Evolutionary conservation across 1,140 invertebrate genomes (phyloP).

Genomic region (Oreohelix idahoensis): DNA sequence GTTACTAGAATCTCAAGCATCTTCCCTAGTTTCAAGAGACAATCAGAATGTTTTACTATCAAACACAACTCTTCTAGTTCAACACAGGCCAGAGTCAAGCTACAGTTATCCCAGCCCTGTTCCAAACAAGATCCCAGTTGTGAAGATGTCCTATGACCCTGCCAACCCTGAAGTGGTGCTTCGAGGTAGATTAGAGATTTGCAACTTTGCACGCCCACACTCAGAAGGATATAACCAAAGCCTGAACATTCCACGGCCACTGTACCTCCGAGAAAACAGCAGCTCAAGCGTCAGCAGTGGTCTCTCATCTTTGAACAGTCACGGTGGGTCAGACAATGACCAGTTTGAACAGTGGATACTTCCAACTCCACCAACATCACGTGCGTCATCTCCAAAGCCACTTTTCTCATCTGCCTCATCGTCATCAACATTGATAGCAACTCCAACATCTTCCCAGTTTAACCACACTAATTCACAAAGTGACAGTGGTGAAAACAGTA

Average conservation of each 20-base stretch:
- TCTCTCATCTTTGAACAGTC: conserved; percentile 50
- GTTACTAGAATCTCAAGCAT: not conserved
- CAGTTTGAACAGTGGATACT: conserved; percentile 46
- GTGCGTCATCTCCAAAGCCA: conserved; percentile 46
- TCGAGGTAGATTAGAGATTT: conserved; percentile 35
- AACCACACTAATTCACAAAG: not conserved
- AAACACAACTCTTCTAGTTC: not conserved
- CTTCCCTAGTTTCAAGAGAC: conserved; percentile 2
- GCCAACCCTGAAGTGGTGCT: conserved; percentile 47
- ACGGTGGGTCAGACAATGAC: conserved; percentile 43
- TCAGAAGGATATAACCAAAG: conserved; percentile 51
- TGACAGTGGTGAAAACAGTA: conserved; percentile 19
- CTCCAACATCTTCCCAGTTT: not conserved
- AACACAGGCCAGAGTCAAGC: not conserved
- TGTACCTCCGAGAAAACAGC: conserved; percentile 57
- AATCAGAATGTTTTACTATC: conserved; percentile 10
- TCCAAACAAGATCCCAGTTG: conserved; percentile 27
- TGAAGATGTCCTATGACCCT: conserved; percentile 48
- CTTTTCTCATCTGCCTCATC: conserved; percentile 30
- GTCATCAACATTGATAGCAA: conserved; percentile 20
- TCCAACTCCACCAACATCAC: conserved; percentile 47
- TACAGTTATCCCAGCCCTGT: conserved; percentile 17
- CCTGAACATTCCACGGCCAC: conserved; percentile 58
- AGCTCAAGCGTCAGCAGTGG: conserved; percentile 48
- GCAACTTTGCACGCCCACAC: conserved; percentile 47